Evolutionary conservation across 2,888 invertebrate genomes (phyloP).

Genomic region (Campaea margaritaria): DNA sequence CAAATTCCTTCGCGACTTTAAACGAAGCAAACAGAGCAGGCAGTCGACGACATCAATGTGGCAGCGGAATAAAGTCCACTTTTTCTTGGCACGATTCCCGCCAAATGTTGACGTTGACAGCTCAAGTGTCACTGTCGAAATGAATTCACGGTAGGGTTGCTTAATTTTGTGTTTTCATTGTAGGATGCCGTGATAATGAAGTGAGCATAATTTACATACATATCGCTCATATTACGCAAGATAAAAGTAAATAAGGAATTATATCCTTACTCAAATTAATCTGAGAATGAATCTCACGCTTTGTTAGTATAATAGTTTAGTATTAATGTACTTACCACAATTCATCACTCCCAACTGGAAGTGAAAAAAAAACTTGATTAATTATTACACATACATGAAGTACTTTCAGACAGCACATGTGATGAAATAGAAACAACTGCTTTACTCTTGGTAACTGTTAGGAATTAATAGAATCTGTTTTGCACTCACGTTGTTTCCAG

Average conservation of each 20-base stretch:
- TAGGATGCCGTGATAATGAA: conserved; percentile 22
- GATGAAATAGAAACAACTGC: no score
- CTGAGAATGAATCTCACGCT: not conserved
- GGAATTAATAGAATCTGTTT: no score
- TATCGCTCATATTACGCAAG: conserved; percentile 1
- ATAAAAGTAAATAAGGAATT: no score
- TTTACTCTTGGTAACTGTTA: no score
- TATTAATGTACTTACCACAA: conserved; percentile 7
- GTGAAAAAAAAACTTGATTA: conserved; percentile 9
- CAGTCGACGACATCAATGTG: conserved; percentile 7
- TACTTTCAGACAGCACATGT: conserved; percentile 3
- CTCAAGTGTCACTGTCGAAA: conserved; percentile 36
- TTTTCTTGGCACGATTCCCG: conserved; percentile 18
- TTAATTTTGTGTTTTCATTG: conserved; percentile 28
- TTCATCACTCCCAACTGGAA: conserved; percentile 13
- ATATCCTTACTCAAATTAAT: not conserved
- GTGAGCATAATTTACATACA: conserved; percentile 14
- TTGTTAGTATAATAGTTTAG: not conserved
- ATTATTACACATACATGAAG: conserved; percentile 4
- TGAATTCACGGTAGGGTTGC: conserved; percentile 30
- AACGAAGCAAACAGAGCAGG: conserved; percentile 19
- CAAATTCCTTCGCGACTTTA: conserved; percentile 40
- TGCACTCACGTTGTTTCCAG: no score
- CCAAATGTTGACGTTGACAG: conserved; percentile 28
- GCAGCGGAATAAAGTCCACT: conserved; percentile 21